phyloP scores from a whole-genome alignment of 2,113 vertebrate species.

The Clarias magur region DNA sequence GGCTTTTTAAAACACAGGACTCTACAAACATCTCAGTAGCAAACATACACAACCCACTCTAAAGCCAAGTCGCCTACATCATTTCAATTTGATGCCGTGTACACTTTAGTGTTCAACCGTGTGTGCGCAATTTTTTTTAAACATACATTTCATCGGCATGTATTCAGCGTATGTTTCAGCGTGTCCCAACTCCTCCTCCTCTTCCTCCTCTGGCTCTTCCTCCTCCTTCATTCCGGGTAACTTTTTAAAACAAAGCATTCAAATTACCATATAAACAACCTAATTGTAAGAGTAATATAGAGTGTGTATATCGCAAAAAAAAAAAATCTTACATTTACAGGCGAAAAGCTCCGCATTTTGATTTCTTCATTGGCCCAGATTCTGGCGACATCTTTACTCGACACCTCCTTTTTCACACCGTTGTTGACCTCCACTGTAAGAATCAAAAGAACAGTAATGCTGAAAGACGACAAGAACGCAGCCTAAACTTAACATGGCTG shows the following conservation, averaged over 20 bases:
- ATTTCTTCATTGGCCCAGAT: constrained; percentile 91
- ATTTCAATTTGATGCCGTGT: not conserved
- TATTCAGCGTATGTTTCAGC: constrained; percentile 97
- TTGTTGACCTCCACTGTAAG: constrained; percentile 89
- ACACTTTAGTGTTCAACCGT: not conserved
- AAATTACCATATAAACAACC: not conserved
- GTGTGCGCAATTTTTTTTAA: not conserved
- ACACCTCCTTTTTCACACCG: constrained; percentile 91
- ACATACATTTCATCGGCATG: constrained; percentile 96
- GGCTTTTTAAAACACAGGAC: not conserved
- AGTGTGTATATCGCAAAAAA: not conserved
- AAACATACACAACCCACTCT: constrained; percentile 11
- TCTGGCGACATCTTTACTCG: constrained; percentile 88
- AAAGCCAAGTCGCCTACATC: not conserved
- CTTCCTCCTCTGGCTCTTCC: constrained; percentile 95
- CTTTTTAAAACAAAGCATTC: constrained; percentile 56
- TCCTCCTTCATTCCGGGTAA: constrained; percentile 87
- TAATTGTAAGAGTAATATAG: not conserved
- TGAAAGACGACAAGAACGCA: not conserved
- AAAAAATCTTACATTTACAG: constrained; percentile 75
- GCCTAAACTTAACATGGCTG: not conserved
- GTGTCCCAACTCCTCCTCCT: constrained; percentile 96
- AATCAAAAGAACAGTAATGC: constrained; percentile 37
- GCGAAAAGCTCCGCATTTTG: constrained; percentile 89
- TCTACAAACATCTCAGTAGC: not conserved